phyloP scores from a whole-genome alignment of 2,113 vertebrate genomes.

The Semnopithecus entellus region DNA sequence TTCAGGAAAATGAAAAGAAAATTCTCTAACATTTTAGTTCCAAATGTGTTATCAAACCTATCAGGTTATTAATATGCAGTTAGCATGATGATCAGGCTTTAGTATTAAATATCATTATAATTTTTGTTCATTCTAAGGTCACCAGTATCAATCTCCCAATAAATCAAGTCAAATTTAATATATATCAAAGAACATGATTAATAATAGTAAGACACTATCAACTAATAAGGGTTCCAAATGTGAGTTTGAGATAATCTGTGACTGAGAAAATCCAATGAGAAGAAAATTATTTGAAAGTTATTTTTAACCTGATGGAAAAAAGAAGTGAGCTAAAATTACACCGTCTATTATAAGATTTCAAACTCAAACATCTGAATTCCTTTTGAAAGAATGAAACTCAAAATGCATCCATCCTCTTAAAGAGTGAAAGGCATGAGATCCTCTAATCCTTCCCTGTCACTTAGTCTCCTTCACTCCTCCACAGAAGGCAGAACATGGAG shows the following conservation, averaged over 20 bases:
- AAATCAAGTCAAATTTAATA: constrained; percentile 69
- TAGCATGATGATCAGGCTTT: constrained; percentile 29
- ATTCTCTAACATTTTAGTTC: not conserved
- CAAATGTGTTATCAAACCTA: constrained; percentile 37
- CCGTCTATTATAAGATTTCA: constrained; percentile 41
- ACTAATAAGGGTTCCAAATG: constrained; percentile 57
- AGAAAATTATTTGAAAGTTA: constrained; percentile 59
- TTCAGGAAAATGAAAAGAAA: constrained; percentile 38
- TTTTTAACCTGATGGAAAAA: constrained; percentile 62
- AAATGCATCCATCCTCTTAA: not conserved
- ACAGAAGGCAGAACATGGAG: not conserved
- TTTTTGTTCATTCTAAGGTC: constrained; percentile 62
- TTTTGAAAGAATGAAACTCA: constrained; percentile 26
- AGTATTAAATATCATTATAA: constrained; percentile 63
- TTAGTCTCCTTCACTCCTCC: not conserved
- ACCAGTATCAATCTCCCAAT: constrained; percentile 55
- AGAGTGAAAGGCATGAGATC: not conserved
- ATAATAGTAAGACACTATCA: constrained; percentile 54
- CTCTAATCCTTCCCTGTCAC: not conserved
- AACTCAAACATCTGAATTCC: constrained; percentile 31
- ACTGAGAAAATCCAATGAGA: constrained; percentile 51
- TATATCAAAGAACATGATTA: constrained; percentile 59
- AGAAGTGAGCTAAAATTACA: constrained; percentile 56
- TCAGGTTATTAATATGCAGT: constrained; percentile 42
- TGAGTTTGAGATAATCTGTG: constrained; percentile 40